Evolutionary conservation across 2,888 invertebrate species (phyloP), one percentile per base, ranked within the genome.

Genomic region (Drosophila prolongata): DNA sequence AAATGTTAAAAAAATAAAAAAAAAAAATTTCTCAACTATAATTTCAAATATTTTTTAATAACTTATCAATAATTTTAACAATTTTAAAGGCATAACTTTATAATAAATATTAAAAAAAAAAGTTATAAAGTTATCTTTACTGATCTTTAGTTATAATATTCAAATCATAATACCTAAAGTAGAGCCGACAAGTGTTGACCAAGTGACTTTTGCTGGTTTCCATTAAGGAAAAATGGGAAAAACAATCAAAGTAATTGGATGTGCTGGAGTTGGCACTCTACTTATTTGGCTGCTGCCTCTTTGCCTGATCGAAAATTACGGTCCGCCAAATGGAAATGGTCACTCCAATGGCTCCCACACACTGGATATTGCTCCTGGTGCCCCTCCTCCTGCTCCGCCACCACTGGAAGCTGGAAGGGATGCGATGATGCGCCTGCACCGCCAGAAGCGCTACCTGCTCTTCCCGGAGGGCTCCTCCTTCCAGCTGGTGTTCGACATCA

Each of bases 381-480:
- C 16, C 14, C 9, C 44, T 24, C 2, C 49, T 30, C 2, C 27
- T 19, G 0, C 8, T 10, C 8, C 38, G 8, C 4, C 19, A 8
- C 14, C 38, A 1, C n/a, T 16, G 8, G 14, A 52, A 40, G 13
- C 13, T 16, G n/a, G 43, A 6, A 40, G 40, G 3, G 13, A 77
- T 60, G 77, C 86, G 37, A 65, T 83, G 46, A 47, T 89, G 71
- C 60, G 79, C 44, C 76, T 89, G 75, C 91, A 91, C 77, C 90
- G 94, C 59, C 92, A 91, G 72, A 92, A 92, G 79, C 91, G 94
- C 35, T 93, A 93, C 89, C 88, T 94, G 62, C 77, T 91, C 42
- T 94, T 93, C 87, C 93, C 93, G 42, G 92, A 92, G 81, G 93
- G 93, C 56, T 93, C 93, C 67, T 92, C 92, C 19, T 91, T 92